Percentiles rank a stretch among this genome's conserved stretches.
phyloP scores from a whole-genome alignment of 1,140 invertebrate species.

The Drosophila pseudoobscura region DNA sequence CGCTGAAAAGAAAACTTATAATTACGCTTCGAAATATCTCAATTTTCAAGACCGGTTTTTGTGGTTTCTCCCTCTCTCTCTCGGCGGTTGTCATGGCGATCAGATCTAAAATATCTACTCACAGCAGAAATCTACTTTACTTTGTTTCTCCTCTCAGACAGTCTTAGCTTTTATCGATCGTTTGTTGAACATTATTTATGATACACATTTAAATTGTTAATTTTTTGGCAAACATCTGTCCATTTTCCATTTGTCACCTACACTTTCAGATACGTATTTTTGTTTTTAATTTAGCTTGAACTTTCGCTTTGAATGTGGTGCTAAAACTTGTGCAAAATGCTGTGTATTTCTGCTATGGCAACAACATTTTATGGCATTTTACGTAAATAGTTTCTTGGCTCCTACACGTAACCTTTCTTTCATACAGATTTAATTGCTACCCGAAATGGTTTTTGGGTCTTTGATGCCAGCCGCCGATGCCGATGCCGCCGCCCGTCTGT shows the following conservation, averaged over 20 bases:
- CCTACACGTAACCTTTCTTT: too few species aligned
- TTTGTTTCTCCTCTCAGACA: slow-evolving; percentile 12
- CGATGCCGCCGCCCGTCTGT: slow-evolving; percentile 26
- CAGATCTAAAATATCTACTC: slow-evolving; percentile 12
- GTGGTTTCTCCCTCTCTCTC: background rate
- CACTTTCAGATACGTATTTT: slow-evolving; percentile 45
- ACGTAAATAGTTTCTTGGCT: slow-evolving; percentile 60
- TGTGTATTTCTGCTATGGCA: slow-evolving; percentile 46
- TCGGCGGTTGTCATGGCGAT: slow-evolving; percentile 1
- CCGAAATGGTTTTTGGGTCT: slow-evolving; percentile 38
- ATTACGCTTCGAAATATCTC: slow-evolving; percentile 71
- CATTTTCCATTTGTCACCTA: slow-evolving; percentile 67
- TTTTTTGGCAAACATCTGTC: slow-evolving; percentile 46
- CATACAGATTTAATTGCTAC: too few species aligned
- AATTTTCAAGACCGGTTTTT: slow-evolving; percentile 73
- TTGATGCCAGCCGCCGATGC: slow-evolving; percentile 45
- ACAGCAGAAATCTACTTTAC: slow-evolving; percentile 30
- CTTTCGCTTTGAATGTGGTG: slow-evolving; percentile 30
- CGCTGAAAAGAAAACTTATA: slow-evolving; percentile 45
- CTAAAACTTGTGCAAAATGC: slow-evolving; percentile 71
- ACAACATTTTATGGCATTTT: slow-evolving; percentile 72
- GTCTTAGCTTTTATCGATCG: slow-evolving; percentile 7
- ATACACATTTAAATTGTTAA: slow-evolving; percentile 36
- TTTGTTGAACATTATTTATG: slow-evolving; percentile 30
- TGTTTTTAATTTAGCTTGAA: slow-evolving; percentile 26